These are phyloP conservation scores for Alaudala cheleensis DNA, from an alignment of 2,113 vertebrate species.

Conservation along the genomic window DNA sequence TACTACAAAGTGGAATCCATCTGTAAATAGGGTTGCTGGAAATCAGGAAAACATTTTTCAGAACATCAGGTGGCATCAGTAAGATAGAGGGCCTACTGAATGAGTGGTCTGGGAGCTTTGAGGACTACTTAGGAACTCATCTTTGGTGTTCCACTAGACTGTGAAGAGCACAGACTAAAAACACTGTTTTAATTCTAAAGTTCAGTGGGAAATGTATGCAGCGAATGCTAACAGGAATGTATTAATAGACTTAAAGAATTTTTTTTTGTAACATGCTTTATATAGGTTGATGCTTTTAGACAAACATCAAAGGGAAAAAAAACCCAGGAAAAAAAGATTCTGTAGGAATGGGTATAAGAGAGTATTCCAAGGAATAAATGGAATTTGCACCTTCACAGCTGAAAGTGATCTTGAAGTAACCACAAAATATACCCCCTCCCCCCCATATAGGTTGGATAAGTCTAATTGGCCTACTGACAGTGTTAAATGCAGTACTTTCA, in stretches of 20 bases:
- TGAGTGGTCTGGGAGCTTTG: background rate
- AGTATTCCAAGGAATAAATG: background rate
- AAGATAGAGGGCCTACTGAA: background rate
- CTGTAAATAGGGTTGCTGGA: background rate
- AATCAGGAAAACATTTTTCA: background rate
- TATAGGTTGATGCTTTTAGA: background rate
- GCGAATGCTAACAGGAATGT: background rate
- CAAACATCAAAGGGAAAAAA: background rate
- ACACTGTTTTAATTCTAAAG: background rate
- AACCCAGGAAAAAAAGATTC: background rate
- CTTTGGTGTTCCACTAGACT: background rate
- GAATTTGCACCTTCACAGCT: background rate
- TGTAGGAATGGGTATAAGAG: background rate
- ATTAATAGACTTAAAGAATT: background rate
- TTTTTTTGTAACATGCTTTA: background rate
- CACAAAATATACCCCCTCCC: accelerated
- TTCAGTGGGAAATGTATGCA: background rate
- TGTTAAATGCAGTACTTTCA: background rate
- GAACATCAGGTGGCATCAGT: background rate
- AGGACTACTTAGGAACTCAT: background rate
- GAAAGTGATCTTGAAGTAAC: background rate
- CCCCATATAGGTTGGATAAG: background rate
- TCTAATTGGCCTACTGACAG: background rate
- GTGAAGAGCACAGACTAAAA: background rate
- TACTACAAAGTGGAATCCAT: background rate